Conservation (phyloP, 35 echinoderm and acorn worm species). For the Apostichopus parvimensis region DNA sequence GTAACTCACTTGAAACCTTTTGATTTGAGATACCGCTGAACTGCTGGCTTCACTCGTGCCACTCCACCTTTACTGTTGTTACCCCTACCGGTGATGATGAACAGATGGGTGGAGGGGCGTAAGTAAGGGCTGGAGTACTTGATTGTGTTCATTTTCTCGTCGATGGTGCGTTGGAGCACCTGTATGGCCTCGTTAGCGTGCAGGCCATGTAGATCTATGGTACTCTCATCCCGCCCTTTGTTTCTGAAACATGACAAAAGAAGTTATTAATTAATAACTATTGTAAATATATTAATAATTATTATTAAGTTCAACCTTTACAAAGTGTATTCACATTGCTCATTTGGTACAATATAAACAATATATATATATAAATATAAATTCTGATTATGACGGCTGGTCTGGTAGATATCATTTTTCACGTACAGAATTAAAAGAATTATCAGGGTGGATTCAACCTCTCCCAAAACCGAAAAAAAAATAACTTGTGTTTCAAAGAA, state of each 20-base stretch:
- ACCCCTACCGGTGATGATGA: slow-evolving; percentile 80
- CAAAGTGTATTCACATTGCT: too few relatives aligned
- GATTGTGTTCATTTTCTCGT: slow-evolving; percentile 28
- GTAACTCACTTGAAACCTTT: slow-evolving; percentile 69
- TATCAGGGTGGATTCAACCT: too few relatives aligned
- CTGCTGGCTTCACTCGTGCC: slow-evolving; percentile 71
- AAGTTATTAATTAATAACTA: too few relatives aligned
- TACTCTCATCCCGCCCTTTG: slow-evolving; percentile 52
- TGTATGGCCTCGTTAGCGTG: slow-evolving; percentile 78
- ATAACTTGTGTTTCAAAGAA: too few relatives aligned
- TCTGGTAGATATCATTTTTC: too few relatives aligned
- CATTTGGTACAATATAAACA: too few relatives aligned
- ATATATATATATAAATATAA: too few relatives aligned
- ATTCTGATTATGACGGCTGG: too few relatives aligned
- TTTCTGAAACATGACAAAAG: slow-evolving; percentile 1
- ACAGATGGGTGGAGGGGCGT: slow-evolving; percentile 39
- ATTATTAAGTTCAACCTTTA: too few relatives aligned
- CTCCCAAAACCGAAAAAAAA: too few relatives aligned
- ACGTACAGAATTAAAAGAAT: too few relatives aligned
- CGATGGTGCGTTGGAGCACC: slow-evolving; percentile 54
- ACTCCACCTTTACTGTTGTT: slow-evolving; percentile 72
- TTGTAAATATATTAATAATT: too few relatives aligned
- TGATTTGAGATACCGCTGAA: slow-evolving; percentile 55
- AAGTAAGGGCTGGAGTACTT: slow-evolving; percentile 1
- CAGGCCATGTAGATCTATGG: slow-evolving; percentile 78